Percentiles rank a stretch among this genome's conserved stretches.
Evolutionary conservation across 2,797 vertebrate genomes (phyloP).

Genomic region (Lepilemur ruficaudatus): DNA sequence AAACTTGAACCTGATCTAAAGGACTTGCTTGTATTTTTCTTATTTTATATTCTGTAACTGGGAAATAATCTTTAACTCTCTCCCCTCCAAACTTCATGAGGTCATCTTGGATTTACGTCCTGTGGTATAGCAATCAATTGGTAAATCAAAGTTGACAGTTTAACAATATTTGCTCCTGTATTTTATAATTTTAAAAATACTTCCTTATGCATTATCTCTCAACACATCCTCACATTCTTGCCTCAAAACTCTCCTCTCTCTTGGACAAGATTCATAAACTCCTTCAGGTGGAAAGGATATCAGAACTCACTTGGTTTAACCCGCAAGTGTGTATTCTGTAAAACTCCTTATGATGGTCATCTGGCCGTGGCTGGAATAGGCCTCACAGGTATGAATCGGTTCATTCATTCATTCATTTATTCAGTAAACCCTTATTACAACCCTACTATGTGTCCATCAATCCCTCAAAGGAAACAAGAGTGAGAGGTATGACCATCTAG

Average conservation of each 20-base stretch:
- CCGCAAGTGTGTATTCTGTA: neutral
- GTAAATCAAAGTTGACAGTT: neutral
- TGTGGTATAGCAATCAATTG: neutral
- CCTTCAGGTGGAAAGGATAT: neutral
- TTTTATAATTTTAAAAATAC: neutral
- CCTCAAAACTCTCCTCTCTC: neutral
- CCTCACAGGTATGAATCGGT: neutral
- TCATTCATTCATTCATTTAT: too few relatives aligned
- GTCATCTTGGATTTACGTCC: neutral
- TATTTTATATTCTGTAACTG: neutral
- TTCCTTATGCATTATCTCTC: neutral
- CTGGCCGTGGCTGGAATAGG: neutral
- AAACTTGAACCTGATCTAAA: neutral
- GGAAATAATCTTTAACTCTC: neutral
- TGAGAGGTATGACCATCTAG: neutral
- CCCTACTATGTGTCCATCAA: neutral
- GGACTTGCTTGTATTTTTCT: neutral
- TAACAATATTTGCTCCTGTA: neutral
- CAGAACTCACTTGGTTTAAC: neutral
- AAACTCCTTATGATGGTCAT: neutral
- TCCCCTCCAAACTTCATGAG: neutral
- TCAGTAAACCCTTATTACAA: neutral
- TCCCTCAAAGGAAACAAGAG: neutral
- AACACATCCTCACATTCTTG: neutral
- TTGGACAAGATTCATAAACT: neutral